A percentile compares a stretch with the other conserved stretches of the same genome.
Conservation (phyloP, 2,113 vertebrate species). For the Catharus fuscescens region DNA sequence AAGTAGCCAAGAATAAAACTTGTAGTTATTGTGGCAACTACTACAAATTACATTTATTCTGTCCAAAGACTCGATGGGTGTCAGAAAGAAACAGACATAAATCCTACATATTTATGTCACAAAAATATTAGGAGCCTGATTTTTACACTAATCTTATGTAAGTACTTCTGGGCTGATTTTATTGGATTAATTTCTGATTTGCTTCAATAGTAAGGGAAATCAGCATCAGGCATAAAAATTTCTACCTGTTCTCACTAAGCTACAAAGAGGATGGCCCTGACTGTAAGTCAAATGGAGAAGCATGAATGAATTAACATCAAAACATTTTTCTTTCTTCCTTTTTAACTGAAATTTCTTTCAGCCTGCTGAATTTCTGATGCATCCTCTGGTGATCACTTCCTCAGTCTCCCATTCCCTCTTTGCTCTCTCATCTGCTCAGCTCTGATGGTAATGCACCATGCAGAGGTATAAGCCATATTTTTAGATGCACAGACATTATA, state of each 20-base stretch:
- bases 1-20: neutral
- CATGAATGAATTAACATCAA: constrained; percentile 46
- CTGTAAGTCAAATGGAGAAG: constrained; percentile 16
- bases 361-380: constrained; percentile 34
- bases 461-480: constrained; percentile 21
- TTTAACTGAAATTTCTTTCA: constrained; percentile 39
- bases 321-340: constrained; percentile 24
- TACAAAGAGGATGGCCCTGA: neutral
- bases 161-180: neutral
- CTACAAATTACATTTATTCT: neutral
- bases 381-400: neutral
- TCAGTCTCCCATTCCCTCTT: neutral
- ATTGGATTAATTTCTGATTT: neutral
- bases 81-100: neutral
- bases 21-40: neutral
- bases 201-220: neutral
- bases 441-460: constrained; percentile 23
- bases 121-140: neutral
- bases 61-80: neutral
- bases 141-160: neutral
- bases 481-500: constrained; percentile 43
- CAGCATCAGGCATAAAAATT: neutral
- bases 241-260: neutral
- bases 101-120: neutral
- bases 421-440: neutral